Evolutionary conservation across 2,888 invertebrate genomes (phyloP).

Genomic region (Drosophila antonietae): DNA sequence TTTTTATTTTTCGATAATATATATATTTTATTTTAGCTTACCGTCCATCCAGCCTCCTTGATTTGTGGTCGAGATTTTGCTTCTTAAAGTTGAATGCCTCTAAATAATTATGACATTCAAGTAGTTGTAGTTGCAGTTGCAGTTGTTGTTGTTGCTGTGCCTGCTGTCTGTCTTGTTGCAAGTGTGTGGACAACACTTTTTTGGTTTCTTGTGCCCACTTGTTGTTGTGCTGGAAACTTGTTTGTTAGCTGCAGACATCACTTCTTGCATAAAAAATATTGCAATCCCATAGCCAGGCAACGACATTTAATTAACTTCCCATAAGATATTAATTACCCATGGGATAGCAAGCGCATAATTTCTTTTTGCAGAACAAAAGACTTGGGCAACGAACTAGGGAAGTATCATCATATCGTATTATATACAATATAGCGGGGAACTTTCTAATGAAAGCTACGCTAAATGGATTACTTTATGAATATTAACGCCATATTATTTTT

Average conservation of each 20-base stretch:
- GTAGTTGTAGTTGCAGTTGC: conserved; percentile 23
- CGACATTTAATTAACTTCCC: conserved; percentile 71
- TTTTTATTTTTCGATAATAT: background rate
- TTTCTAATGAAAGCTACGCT: background rate
- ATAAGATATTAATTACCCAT: conserved; percentile 73
- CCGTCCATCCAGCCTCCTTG: conserved; percentile 35
- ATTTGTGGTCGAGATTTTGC: conserved; percentile 64
- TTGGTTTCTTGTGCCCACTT: conserved; percentile 64
- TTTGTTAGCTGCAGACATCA: conserved; percentile 42
- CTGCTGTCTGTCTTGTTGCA: conserved; percentile 14
- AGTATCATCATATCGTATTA: background rate
- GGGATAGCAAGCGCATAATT: conserved; percentile 33
- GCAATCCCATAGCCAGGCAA: conserved; percentile 42
- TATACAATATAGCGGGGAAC: background rate
- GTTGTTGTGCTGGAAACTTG: conserved; percentile 49
- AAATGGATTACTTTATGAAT: background rate
- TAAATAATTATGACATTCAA: conserved; percentile 72
- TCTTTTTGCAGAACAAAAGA: conserved; percentile 39
- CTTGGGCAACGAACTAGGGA: conserved; percentile 33
- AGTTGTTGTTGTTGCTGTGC: conserved; percentile 11
- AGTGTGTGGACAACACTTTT: conserved; percentile 62
- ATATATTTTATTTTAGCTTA: background rate
- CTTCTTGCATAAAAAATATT: conserved; percentile 39
- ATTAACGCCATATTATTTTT: background rate
- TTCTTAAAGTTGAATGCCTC: conserved; percentile 75